Base-by-base conservation (phyloP, 1,140 invertebrate genomes). In the Rhyzopertha dominica region DNA sequence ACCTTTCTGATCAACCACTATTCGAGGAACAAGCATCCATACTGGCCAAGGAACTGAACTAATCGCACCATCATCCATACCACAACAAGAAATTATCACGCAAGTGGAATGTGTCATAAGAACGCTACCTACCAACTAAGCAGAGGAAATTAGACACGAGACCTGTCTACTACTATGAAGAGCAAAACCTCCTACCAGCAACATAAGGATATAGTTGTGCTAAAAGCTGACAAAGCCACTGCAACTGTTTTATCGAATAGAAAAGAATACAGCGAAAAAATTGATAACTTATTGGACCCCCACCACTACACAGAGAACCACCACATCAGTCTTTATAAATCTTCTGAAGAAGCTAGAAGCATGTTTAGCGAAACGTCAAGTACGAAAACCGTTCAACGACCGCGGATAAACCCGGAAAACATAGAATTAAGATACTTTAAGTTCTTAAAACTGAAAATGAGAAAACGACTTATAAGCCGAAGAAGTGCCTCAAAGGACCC, bases 1-100 rank as follows among this genome's bases (percentile, higher is more conserved):
- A 37, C 4, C 35, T 23, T n/a, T 37, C 17, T 3, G 24, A 8
- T 2, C 18, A 17, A 19, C 18, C 20, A 23, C 35, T 37, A 23
- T 23, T 23, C 20, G 8, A 22, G 2, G 35, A 20, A 20, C 17
- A 37, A 37, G 13, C 3, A 37, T 23, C 10, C 13, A n/a, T 7
- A 8, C n/a, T 7, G n/a, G n/a, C 7, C 24, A 26, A 26, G 13
- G 35, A 5, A 23, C 20, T 20, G 19, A 37, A 37, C 3, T 22
- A 20, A 19, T 37, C 12, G 35, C 35, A 37, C n/a, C 35, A 14
- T 9, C 35, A n/a, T 23, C 10, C 13, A 37, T 37, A 37, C 35
- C 35, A 9, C 9, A 20, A 37, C 19, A 20, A 23, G 35, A 37
- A 23, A 23, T 37, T 4, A 37, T 37, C 35, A 37, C 35, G 20